Percentiles rank a stretch among this genome's conserved stretches.
phyloP scores from a whole-genome alignment of 2,888 invertebrate genomes.

The Willowsia nigromaculata region DNA sequence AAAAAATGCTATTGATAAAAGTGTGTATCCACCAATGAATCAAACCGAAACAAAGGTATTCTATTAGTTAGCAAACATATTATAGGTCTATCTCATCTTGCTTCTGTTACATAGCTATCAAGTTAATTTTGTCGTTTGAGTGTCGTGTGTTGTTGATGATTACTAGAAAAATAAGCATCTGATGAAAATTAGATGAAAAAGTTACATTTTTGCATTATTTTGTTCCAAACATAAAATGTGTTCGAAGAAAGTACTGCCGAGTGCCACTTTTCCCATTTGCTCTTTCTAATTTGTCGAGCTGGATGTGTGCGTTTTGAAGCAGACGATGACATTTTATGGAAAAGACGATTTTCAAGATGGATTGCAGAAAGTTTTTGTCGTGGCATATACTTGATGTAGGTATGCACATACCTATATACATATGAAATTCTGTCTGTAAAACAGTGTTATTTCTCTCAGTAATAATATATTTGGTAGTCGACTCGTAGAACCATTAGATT shows the following conservation, averaged over 20 bases:
- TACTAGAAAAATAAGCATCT: too few species aligned
- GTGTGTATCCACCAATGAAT: not conserved
- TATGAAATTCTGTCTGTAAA: not conserved
- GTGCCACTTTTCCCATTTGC: not conserved
- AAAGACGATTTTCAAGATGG: too few species aligned
- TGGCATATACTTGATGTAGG: too few species aligned
- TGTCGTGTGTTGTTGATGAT: not conserved
- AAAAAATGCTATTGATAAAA: not conserved
- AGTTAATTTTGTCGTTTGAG: not conserved
- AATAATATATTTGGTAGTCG: not conserved
- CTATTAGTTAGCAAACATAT: not conserved
- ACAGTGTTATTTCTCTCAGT: not conserved
- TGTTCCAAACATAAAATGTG: not conserved
- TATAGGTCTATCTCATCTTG: not conserved
- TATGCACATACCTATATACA: too few species aligned
- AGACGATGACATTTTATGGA: too few species aligned
- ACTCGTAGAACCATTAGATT: not conserved
- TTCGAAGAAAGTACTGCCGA: not conserved
- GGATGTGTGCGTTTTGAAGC: too few species aligned
- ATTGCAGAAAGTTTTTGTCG: too few species aligned
- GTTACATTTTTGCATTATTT: too few species aligned
- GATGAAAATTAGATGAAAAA: too few species aligned
- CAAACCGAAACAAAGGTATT: not conserved
- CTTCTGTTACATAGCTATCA: not conserved
- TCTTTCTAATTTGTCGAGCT: not conserved